Evolutionary conservation across 2,888 invertebrate genomes (phyloP), one percentile per base, ranked within the genome.

Genomic region (Pimpla rufipes): DNA sequence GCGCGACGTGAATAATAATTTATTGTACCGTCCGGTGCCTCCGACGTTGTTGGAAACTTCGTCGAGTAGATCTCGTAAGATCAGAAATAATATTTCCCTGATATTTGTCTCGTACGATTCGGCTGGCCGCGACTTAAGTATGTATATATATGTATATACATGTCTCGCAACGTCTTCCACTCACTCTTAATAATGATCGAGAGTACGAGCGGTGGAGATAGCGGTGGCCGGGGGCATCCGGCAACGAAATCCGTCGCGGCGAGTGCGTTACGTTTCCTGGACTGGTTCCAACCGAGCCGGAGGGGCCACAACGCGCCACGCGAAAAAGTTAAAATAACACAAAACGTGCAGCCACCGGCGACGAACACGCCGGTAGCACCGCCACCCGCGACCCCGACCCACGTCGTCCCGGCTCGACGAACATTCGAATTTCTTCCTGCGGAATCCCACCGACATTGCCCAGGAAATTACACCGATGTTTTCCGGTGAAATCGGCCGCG

Each of bases 241-340:
- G 75, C 66, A 76, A 62, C 76, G 79, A 78, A 81, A 83, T 79
- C 57, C 79, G 71, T 80, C 80, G 80, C 71, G 76, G 71, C 73
- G 76, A 81, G 78, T 75, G 81, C 82, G 83, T 79, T 80, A 80
- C 75, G 79, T 85, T 84, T 85, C 75, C 79, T 87, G 87, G 85
- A 85, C 71, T 45, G 10, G 64, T 70, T 87, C 87, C 87, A 87
- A 85, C 64, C 42, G 29, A 29, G 29, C 68, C 71, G 57, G 45
- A 81, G 83, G 29, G 73, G 68, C n/a, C 67, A 55, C 40, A 52
- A 37, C 37, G 62, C 52, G 37, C 68, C 71, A 74, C 82, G 81
- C 71, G 85, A 84, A 86, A 86, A 87, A 86, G 85, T 87, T 85
- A 86, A 87, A 87, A 87, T 87, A 87, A 87, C 85, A 87, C 80